Base-by-base conservation (phyloP, 2,888 invertebrate genomes). In the Peribatodes rhomboidaria region DNA sequence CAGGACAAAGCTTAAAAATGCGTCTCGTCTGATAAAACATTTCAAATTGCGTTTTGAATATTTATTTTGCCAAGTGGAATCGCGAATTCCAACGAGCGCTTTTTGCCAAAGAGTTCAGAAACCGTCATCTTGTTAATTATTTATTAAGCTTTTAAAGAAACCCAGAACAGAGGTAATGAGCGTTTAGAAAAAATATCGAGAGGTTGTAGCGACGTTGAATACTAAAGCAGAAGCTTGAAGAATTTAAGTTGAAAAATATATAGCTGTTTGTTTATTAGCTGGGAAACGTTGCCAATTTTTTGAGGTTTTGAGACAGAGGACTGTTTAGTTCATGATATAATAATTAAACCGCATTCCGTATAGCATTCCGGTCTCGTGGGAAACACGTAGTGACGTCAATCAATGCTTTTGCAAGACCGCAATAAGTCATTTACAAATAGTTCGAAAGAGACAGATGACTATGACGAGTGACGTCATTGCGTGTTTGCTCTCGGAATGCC, bases 81-180 rank as follows among this genome's bases (percentile, higher is more conserved):
- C 65, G 65, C 65, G 77, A 81, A 83, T 84, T 31, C 67, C 64
- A 60, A 68, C 64, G 71, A 72, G 65, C 61, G 44, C 49, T 53
- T 79, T 78, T 78, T 73, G 72, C 71, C 73, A 77, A 82, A 79
- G 83, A 83, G 79, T 83, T 85, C 75, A 73, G 65, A 76, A 81
- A 84, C 82, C 73, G 70, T 77, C 72, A 73, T 76, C 77, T 78
- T 84, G 85, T 90, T 87, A 88, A 86, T 87, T 76, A 88, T 89
- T 86, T 86, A 89, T 83, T 78, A 86, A 77, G 85, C 87, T 87
- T 83, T 88, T 84, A 84, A 83, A 83, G 81, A 77, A 82, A 75
- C 75, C 73, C 70, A 74, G 78, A 71, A 80, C 76, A 73, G 68
- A 66, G 65, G 78, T 85, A 87, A 84, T 77, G 79, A 85, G 74